phyloP scores from a whole-genome alignment of 1,140 invertebrate genomes.

The Diachasmimorpha longicaudata region DNA sequence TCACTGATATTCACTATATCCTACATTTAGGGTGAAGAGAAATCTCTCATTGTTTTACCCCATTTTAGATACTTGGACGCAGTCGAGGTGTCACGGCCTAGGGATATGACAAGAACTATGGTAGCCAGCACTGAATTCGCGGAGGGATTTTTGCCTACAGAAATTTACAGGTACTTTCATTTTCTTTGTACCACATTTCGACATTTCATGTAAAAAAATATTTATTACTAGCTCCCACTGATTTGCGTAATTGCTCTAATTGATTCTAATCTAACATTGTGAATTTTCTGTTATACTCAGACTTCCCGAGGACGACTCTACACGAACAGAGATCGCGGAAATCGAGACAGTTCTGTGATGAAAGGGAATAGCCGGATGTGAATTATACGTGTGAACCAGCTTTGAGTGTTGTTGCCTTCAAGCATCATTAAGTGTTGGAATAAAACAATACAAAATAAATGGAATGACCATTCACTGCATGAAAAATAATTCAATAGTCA shows the following conservation, averaged over 20 bases:
- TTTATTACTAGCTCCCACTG: too few species aligned
- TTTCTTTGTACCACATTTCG: background rate
- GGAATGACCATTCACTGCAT: background rate
- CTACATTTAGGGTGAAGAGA: background rate
- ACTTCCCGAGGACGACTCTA: conserved; percentile 54
- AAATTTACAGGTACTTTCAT: conserved; percentile 57
- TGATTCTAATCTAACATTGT: too few species aligned
- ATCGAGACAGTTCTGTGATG: conserved; percentile 89
- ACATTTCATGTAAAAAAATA: too few species aligned
- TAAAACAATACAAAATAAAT: background rate
- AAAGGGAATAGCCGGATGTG: conserved; percentile 23
- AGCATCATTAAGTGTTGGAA: conserved; percentile 6
- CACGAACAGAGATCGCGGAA: conserved; percentile 78
- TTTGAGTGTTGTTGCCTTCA: background rate
- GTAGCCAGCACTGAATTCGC: conserved; percentile 61
- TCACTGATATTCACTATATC: background rate
- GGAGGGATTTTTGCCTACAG: conserved; percentile 56
- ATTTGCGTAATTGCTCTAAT: too few species aligned
- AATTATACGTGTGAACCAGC: background rate
- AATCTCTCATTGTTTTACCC: background rate
- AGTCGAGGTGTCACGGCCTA: conserved; percentile 59
- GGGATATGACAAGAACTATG: conserved; percentile 63
- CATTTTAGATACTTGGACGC: conserved; percentile 55
- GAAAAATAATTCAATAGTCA: too few species aligned
- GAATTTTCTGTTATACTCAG: conserved; percentile 27